phyloP scores from a whole-genome alignment of 2,888 invertebrate species.

The Drosophila helvetica region DNA sequence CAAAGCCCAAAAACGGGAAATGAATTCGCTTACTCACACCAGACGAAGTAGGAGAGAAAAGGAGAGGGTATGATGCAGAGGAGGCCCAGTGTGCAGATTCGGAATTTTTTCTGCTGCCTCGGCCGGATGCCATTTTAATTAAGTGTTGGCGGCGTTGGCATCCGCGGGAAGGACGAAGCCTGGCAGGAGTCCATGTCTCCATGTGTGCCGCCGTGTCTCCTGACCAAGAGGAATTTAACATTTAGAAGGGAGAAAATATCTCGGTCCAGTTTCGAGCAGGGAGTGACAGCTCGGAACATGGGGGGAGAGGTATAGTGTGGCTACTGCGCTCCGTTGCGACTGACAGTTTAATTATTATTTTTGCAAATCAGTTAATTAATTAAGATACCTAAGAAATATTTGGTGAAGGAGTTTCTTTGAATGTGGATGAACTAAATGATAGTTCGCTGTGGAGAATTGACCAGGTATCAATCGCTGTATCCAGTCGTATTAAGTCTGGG shows the following conservation, averaged over 20 bases:
- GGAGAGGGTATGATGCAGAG: conserved; percentile 6
- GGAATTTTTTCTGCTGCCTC: conserved; percentile 44
- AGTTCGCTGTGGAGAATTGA: conserved; percentile 25
- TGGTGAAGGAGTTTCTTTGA: background rate
- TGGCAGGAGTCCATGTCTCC: conserved; percentile 46
- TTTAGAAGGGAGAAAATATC: conserved; percentile 37
- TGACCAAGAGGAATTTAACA: conserved; percentile 57
- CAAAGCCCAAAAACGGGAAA: conserved; percentile 71
- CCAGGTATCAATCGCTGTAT: conserved; percentile 40
- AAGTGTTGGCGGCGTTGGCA: conserved; percentile 52
- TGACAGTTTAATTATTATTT: conserved; percentile 75
- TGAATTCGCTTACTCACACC: conserved; percentile 74
- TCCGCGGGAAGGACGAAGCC: conserved; percentile 4
- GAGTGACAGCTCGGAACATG: background rate
- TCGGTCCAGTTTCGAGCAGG: background rate
- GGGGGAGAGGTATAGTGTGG: background rate
- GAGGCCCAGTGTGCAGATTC: conserved; percentile 3
- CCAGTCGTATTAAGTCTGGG: background rate
- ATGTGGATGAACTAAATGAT: conserved; percentile 44
- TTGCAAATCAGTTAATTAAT: conserved; percentile 72
- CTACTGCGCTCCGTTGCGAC: conserved; percentile 50
- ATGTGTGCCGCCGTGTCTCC: conserved; percentile 45
- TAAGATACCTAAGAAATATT: conserved; percentile 34
- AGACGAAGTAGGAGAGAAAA: background rate
- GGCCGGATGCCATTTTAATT: conserved; percentile 75